A percentile compares a stretch with the other conserved stretches of the same genome.
Conservation (phyloP, 1,140 invertebrate species). For the Apis laboriosa region DNA sequence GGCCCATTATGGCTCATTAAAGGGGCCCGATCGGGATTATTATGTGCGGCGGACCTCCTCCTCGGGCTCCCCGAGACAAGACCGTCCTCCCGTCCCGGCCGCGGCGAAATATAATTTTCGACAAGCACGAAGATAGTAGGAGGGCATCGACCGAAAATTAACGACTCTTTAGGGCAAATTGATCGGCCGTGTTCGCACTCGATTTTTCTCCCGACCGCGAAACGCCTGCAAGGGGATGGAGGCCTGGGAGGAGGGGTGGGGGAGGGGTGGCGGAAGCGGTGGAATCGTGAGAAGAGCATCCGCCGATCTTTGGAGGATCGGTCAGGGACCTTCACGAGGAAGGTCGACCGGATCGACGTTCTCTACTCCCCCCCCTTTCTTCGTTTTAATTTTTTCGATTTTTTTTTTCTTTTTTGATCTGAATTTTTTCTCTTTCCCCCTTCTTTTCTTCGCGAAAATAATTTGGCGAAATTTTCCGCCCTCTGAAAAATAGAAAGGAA, state of each 20-base stretch:
- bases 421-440: no score
- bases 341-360: conserved; percentile 14
- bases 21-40: conserved; percentile 77
- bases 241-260: no score
- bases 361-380: background rate
- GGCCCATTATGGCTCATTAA: conserved; percentile 80
- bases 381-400: background rate
- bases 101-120: conserved; percentile 74
- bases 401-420: background rate
- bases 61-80: conserved; percentile 4
- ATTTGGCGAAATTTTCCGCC: no score
- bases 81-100: conserved; percentile 35
- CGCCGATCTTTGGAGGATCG: conserved; percentile 32
- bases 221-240: conserved; percentile 18
- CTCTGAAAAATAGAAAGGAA: no score
- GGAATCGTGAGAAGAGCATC: conserved; percentile 52
- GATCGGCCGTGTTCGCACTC: conserved; percentile 78
- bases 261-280: background rate
- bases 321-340: conserved; percentile 35
- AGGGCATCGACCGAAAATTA: conserved; percentile 73
- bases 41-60: conserved; percentile 66
- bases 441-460: no score
- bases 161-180: conserved; percentile 78
- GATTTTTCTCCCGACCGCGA: conserved; percentile 64
- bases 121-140: conserved; percentile 68